phyloP scores from a whole-genome alignment of 2,113 vertebrate genomes.

The Hiodon alosoides region DNA sequence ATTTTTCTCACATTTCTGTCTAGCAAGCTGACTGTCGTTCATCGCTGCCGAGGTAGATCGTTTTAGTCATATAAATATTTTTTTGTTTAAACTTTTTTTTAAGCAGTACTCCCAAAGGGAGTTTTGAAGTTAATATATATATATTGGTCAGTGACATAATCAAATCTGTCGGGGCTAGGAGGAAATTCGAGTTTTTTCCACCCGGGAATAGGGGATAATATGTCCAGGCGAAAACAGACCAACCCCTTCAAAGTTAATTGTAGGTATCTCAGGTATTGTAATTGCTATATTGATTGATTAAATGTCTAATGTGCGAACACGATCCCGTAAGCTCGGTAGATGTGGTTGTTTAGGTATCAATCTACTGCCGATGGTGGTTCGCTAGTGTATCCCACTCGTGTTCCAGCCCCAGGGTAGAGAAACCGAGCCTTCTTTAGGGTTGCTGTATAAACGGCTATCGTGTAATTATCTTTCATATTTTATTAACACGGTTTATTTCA shows the following conservation, averaged over 20 bases:
- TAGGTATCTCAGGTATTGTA: conserved; percentile 65
- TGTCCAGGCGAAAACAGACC: conserved; percentile 74
- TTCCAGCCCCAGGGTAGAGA: too few relatives aligned
- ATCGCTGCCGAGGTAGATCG: conserved; percentile 20
- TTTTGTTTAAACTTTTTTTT: conserved; percentile 25
- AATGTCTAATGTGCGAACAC: background rate
- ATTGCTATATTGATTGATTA: conserved; percentile 32
- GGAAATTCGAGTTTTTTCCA: conserved; percentile 47
- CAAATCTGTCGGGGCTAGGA: conserved; percentile 39
- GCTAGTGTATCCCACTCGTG: too few relatives aligned
- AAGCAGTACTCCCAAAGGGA: conserved; percentile 20
- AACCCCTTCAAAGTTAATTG: conserved; percentile 77
- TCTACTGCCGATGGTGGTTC: too few relatives aligned
- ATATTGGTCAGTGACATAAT: conserved; percentile 33
- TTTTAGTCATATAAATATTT: conserved; percentile 24
- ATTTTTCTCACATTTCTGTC: conserved; percentile 12
- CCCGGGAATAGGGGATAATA: conserved; percentile 57
- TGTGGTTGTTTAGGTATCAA: too few relatives aligned
- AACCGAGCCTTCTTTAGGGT: too few relatives aligned
- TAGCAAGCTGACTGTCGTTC: conserved; percentile 28
- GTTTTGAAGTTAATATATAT: conserved; percentile 36
- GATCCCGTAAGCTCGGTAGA: background rate
- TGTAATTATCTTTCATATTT: too few relatives aligned
- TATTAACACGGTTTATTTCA: too few relatives aligned
- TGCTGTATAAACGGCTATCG: too few relatives aligned